Evolutionary conservation across 2,888 invertebrate genomes (phyloP), one percentile per base, ranked within the genome.

Genomic region (Drosophila paramelanica): DNA sequence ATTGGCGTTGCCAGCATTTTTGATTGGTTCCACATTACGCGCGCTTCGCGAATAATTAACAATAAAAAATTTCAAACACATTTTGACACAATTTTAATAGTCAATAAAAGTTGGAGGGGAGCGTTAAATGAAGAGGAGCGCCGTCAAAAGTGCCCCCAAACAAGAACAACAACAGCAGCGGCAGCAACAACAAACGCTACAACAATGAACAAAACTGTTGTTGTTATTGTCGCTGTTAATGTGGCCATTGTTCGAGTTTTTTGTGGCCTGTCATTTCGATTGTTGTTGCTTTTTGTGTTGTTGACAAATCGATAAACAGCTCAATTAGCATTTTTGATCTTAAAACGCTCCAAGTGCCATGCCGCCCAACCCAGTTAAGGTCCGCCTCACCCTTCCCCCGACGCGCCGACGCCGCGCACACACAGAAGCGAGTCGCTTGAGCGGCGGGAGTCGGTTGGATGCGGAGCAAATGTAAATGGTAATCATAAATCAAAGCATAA

Each of bases 11-110:
- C 10, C 53, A 50, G 55, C 51, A 59, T 60, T 71, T 67, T 61
- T 68, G 60, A 76, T 75, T 68, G 75, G 64, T 73, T 75, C 62
- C 68, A 67, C 77, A 77, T 75, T 64, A 61, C 50, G 47, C 51
- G 66, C 61, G 66, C 72, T 72, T 33, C 42, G 39, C 53, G n/a
- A 41, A 73, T 81, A 83, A 83, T 86, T 73, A 79, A 72, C 83
- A 78, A 82, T 82, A 79, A 76, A 87, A 79, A 72, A 87, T 84
- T 84, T 78, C 80, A 78, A 79, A 78, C 84, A 80, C 84, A 88
- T 79, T 87, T 83, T 89, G 89, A 88, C 89, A 90, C 82, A 88
- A 87, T 90, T 90, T 88, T 90, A 83, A 89, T 89, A 84, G 88
- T 86, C 86, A 84, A 90, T 89, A 90, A 90, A 88, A 82, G 64